Percentiles rank a stretch among this genome's conserved stretches.
phyloP scores from a whole-genome alignment of 1,140 invertebrate species.

The Holcopasites calliopsidis region DNA sequence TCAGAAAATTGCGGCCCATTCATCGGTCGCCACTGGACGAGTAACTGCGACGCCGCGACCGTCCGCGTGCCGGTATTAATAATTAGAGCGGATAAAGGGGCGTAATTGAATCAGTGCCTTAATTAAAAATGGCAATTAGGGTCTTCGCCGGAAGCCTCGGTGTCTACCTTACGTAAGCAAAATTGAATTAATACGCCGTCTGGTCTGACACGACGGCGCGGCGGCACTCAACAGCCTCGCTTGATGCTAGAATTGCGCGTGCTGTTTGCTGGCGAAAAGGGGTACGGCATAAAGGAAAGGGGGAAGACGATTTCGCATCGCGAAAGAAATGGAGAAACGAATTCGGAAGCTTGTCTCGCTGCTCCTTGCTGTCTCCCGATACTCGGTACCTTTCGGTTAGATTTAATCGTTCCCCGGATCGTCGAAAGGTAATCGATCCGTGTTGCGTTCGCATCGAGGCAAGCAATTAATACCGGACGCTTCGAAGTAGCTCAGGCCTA shows the following conservation, averaged over 20 bases:
- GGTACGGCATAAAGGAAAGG: slow-evolving; percentile 11
- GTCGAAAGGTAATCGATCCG: slow-evolving; percentile 4
- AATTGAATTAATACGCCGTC: slow-evolving; percentile 67
- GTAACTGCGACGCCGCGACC: not conserved
- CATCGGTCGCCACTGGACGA: slow-evolving; percentile 43
- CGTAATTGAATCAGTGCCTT: slow-evolving; percentile 63
- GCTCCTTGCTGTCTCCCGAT: not conserved
- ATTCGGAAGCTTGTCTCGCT: not conserved
- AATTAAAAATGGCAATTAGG: slow-evolving; percentile 72
- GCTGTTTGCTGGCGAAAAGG: not conserved
- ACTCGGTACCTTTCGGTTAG: slow-evolving; percentile 26
- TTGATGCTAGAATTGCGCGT: slow-evolving; percentile 61
- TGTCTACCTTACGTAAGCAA: slow-evolving; percentile 57
- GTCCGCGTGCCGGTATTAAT: slow-evolving; percentile 51
- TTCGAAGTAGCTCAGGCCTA: slow-evolving; percentile 38
- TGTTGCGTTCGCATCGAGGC: not conserved
- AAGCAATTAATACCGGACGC: slow-evolving; percentile 25
- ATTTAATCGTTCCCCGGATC: slow-evolving; percentile 10
- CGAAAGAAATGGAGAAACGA: not conserved
- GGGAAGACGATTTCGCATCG: slow-evolving; percentile 3
- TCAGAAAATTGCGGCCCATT: slow-evolving; percentile 57
- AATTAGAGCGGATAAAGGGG: slow-evolving; percentile 59
- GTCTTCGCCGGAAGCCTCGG: slow-evolving; percentile 44
- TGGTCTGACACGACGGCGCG: slow-evolving; percentile 43
- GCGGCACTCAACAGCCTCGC: slow-evolving; percentile 59